Evolutionary conservation across 1,140 invertebrate species (phyloP).

Genomic region (Mactra quadrangularis): DNA sequence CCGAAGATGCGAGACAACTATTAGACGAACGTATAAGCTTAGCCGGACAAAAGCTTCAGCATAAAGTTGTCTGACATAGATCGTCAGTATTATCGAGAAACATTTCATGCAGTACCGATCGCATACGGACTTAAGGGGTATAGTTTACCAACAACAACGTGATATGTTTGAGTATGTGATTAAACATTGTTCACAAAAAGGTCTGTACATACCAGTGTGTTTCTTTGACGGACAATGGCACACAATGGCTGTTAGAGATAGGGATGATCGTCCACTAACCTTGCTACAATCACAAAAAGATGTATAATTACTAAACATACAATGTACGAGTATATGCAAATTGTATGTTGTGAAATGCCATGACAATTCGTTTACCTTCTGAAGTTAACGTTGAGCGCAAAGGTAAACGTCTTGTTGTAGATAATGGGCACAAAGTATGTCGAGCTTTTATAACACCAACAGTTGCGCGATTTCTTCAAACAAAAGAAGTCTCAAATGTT

Average conservation of each 20-base stretch:
- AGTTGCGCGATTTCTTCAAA: neutral
- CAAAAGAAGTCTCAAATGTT: too few species aligned
- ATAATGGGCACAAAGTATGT: neutral
- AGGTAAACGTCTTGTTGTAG: neutral
- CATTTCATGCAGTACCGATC: slow-evolving; percentile 7
- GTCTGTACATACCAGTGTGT: slow-evolving; percentile 46
- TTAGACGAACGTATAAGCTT: slow-evolving; percentile 15
- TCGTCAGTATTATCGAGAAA: neutral
- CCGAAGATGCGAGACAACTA: neutral
- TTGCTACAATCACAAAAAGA: slow-evolving; percentile 46
- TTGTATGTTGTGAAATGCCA: neutral
- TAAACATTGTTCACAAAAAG: slow-evolving; percentile 9
- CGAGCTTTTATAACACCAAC: neutral
- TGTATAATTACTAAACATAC: neutral
- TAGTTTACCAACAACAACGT: slow-evolving; percentile 18
- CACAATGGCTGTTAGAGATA: slow-evolving; percentile 20
- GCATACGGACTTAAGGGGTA: slow-evolving; percentile 39
- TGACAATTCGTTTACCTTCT: neutral
- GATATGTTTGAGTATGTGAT: slow-evolving; percentile 36
- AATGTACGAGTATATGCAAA: neutral
- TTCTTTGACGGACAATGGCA: slow-evolving; percentile 60
- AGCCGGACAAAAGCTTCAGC: slow-evolving; percentile 30
- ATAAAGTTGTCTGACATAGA: slow-evolving; percentile 45
- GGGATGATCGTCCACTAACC: slow-evolving; percentile 25
- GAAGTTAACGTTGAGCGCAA: neutral